phyloP scores from a whole-genome alignment of 2,888 invertebrate species.

The Melieria omissa region DNA sequence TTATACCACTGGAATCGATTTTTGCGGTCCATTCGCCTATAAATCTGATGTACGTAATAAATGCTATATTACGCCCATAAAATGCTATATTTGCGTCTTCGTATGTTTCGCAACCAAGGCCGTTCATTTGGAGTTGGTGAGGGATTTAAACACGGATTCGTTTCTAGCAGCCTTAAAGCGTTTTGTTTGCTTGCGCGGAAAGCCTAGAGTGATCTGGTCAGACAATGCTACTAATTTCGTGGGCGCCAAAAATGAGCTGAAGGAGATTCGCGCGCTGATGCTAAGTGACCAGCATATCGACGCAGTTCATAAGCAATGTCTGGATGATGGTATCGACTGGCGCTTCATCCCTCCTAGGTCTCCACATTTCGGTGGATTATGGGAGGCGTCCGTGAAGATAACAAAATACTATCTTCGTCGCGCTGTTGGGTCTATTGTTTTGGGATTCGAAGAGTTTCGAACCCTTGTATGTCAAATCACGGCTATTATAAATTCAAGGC shows the following conservation, averaged over 20 bases:
- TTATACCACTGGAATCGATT: conserved; percentile 35
- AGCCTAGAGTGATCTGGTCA: conserved; percentile 4
- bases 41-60: conserved; percentile 29
- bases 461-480: conserved; percentile 34
- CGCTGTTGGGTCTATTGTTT: conserved; percentile 7
- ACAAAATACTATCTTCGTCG: conserved; percentile 34
- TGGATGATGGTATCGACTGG: conserved; percentile 9
- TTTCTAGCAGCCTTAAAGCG: conserved; percentile 15
- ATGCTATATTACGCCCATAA: conserved; percentile 3
- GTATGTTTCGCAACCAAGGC: conserved; percentile 19
- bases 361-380: conserved; percentile 39
- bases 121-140: conserved; percentile 18
- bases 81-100: conserved; percentile 13
- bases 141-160: conserved; percentile 3
- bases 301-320: conserved; percentile 5
- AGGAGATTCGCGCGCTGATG: conserved; percentile 3
- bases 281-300: background rate
- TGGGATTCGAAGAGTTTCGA: conserved; percentile 34
- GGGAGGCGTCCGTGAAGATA: conserved; percentile 40
- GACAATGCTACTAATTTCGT: background rate
- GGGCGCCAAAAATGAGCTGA: conserved; percentile 10
- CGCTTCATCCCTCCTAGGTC: conserved; percentile 40
- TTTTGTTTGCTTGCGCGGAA: conserved; percentile 6
- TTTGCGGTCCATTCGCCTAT: conserved; percentile 38
- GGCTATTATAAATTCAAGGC: conserved; percentile 36